These are phyloP conservation scores for Dolichomitus sp. DNA, from an alignment of 2,888 invertebrate genomes.

Conservation along the genomic window DNA sequence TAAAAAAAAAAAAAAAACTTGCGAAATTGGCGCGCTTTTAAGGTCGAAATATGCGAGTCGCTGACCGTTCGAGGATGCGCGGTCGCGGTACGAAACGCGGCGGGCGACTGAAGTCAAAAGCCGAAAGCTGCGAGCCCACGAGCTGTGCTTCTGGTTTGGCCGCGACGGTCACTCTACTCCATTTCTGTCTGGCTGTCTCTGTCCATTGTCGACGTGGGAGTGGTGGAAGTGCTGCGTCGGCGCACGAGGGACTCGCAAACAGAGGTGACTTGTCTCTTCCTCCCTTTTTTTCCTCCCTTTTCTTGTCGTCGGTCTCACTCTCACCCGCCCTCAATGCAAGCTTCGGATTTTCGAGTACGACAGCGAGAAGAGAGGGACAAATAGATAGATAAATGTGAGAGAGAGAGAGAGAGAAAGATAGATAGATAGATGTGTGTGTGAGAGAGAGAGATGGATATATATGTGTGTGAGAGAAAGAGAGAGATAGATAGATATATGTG, in stretches of 20 bases:
- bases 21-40: slow-evolving; percentile 42
- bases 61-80: slow-evolving; percentile 20
- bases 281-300: slow-evolving; percentile 19
- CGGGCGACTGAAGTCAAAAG: slow-evolving; percentile 74
- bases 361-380: too few relatives aligned
- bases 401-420: background rate
- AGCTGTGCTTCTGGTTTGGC: slow-evolving; percentile 18
- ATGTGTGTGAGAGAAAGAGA: background rate
- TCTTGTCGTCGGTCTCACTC: background rate
- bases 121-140: slow-evolving; percentile 55
- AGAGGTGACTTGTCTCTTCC: background rate
- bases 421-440: too few relatives aligned
- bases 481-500: too few relatives aligned
- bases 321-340: background rate
- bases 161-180: slow-evolving; percentile 36
- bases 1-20: slow-evolving; percentile 7
- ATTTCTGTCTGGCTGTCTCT: slow-evolving; percentile 11
- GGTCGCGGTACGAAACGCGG: slow-evolving; percentile 74
- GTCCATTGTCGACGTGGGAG: slow-evolving; percentile 28
- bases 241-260: slow-evolving; percentile 9
- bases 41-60: background rate
- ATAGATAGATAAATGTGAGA: too few relatives aligned
- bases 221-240: slow-evolving; percentile 43
- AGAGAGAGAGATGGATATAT: too few relatives aligned
- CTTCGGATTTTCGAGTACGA: background rate